Evolutionary conservation across 2,797 vertebrate species (phyloP), one percentile per base, ranked within the genome.

Genomic region (Zalophus californianus): DNA sequence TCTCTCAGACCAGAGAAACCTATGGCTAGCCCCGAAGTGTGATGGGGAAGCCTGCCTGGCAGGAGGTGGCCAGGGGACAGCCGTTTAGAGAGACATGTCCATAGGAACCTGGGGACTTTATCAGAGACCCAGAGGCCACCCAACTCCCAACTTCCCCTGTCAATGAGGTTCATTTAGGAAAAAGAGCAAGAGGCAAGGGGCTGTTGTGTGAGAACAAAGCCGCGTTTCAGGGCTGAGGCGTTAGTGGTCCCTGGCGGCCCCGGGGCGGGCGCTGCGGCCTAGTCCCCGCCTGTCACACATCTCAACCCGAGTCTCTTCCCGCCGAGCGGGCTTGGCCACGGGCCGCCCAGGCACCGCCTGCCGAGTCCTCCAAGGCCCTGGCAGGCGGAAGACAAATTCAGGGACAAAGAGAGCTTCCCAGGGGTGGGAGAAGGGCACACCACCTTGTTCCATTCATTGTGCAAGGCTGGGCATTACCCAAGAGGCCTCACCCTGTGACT

Each of bases 21-120:
- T 11, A 32, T 29, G 6, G 21, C 1, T 5, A 48, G 50, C 12
- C 60, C 32, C 12, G 15, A 32, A 50, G 32, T 0, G 7, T 7
- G 66, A 4, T 5, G 23, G 91, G 32, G 38, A 48, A 21, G 7
- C 14, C 0, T 50, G 27, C 35, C 50, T 0, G 21, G 32, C 11
- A 5, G 54, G 66, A 29, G 32, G 32, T 10, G 16, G 73, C n/a
- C 10, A 0, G 29, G 21, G 50, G 58, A 38, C 6, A 27, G n/a
- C 48, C 9, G 6, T 14, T 54, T 13, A 44, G 72, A 77, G 20
- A 77, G 48, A 25, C 41, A 58, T 38, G 29, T 27, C 32, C 15
- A 12, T 5, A 12, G 38, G 38, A 48, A 35, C 56, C 21, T 3
- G 21, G 7, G n/a, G 56, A 54, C 29, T 16, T 56, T 10, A 12